Base-by-base conservation (phyloP, 2,797 vertebrate species). In the Sylvia borin region DNA sequence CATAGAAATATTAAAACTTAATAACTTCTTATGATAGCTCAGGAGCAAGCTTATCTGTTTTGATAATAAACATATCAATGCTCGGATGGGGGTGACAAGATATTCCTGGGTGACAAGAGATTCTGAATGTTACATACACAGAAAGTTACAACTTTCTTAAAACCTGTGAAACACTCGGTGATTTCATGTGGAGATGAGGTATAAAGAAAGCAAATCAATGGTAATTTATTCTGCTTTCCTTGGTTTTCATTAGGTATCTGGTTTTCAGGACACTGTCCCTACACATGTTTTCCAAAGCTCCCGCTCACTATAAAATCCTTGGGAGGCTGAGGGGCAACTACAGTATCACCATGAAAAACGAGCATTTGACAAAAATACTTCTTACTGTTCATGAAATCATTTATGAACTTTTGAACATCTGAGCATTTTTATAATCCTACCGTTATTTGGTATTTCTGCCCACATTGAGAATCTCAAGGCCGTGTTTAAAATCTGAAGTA, bases 181-280 rank as follows among this genome's bases (percentile, higher is more conserved):
- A 58, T 83, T 92, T 85, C 43, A 79, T 18, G 36, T 19, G 68
- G 78, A 88, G 51, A 90, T 81, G 60, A 57, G 45, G 24, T 36
- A 64, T 64, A 87, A 57, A 72, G 58, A 70, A 94, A 71, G 61
- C 84, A 94, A 88, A 85, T 67, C 42, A 85, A 74, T 29, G 16
- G 20, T 83, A 71, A 80, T 87, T 74, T 80, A 88, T 94, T 85
- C 75, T 82, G 55, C 32, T 83, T 81, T 79, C 55, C 45, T 88
- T 81, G 62, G 29, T 51, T 90, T 94, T 85, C 66, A 64, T 81
- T 88, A 93, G 15, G 34, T 73, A 70, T 5, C 51, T 92, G 8
- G 34, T 93, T 92, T 86, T 88, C 67, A 64, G 32, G 48, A 70
- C 11, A 36, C 53, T 21, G 19, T 55, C n/a, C 40, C 55, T 45